Evolutionary conservation across 2,888 invertebrate species (phyloP), one percentile per base, ranked within the genome.

Genomic region (Callyntrura guangdongensis): DNA sequence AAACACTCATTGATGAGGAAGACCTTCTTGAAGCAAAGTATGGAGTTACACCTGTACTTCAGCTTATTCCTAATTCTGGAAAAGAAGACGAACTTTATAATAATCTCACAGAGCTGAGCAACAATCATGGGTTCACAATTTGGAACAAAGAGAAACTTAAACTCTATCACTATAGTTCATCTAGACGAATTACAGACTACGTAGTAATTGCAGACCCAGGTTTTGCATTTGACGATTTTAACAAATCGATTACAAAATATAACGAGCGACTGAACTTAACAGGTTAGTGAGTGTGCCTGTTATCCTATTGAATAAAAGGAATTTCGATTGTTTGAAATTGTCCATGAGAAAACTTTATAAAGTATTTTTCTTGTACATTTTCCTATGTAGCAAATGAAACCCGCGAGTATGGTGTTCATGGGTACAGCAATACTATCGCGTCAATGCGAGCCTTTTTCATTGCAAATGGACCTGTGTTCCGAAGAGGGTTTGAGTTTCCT

Each of bases 381-480:
- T 45, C 45, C 17, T 9, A 72, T 72, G 5, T 93, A 96, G 96
- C 95, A 22, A 95, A 95, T 45, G 94, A 95, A 85, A 94, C 94
- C n/a, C 95, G 95, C 0, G 95, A 95, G 92, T 96, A 96, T 94
- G 97, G 97, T 3, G 94, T 96, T 20, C 97, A 97, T 94, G 97
- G 97, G 0, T 97, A 97, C 94, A 96, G 97, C 94, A 96, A 96
- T 94, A 95, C 94, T 72, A 95, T 95, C 0, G 92, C 94, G 59
- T 95, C 95, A 83, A 97, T 97, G 97, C 96, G 96, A 93, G 96
- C 97, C 5, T 96, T 96, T 94, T 97, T 97, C 94, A 96, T 97
- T 94, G 97, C 97, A 0, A 95, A 96, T 92, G 97, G 97, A 5
- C 97, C 97, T 0, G 95, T 95, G 91, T 96, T 97, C 93, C 95